Evolutionary conservation across 1,140 invertebrate species (phyloP).

Genomic region (Pinna nobilis): DNA sequence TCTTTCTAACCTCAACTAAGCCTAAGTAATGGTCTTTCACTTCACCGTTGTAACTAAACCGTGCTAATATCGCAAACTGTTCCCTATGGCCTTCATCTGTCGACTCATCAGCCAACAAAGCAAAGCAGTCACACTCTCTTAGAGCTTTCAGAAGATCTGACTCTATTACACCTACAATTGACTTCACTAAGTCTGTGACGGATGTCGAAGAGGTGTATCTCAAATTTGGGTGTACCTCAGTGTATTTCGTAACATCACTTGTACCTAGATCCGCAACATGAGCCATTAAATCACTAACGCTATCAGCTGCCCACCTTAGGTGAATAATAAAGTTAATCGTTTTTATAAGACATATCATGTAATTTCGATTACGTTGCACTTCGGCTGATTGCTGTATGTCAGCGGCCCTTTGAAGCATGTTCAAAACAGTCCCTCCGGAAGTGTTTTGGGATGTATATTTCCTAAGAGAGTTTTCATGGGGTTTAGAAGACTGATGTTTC

Average conservation of each 20-base stretch:
- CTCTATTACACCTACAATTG: background rate
- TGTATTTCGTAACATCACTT: background rate
- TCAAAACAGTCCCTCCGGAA: too few species aligned
- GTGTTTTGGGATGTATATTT: too few species aligned
- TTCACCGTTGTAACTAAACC: background rate
- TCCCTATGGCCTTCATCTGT: slow-evolving; percentile 12
- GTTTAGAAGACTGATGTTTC: background rate
- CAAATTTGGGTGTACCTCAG: background rate
- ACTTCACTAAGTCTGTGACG: background rate
- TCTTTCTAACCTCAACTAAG: background rate
- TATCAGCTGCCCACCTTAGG: background rate
- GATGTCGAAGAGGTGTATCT: background rate
- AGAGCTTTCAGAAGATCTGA: background rate
- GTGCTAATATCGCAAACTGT: slow-evolving; percentile 21
- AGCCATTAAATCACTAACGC: background rate
- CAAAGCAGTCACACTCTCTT: background rate
- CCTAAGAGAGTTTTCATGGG: background rate
- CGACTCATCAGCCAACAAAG: background rate
- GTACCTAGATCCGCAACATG: background rate
- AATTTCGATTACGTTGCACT: background rate
- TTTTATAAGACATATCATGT: background rate
- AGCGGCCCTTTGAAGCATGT: background rate
- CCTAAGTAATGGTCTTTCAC: background rate
- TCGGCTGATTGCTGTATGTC: background rate
- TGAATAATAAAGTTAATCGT: background rate